Evolutionary conservation across 1,140 invertebrate genomes (phyloP).

Genomic region (Dreissena polymorpha): DNA sequence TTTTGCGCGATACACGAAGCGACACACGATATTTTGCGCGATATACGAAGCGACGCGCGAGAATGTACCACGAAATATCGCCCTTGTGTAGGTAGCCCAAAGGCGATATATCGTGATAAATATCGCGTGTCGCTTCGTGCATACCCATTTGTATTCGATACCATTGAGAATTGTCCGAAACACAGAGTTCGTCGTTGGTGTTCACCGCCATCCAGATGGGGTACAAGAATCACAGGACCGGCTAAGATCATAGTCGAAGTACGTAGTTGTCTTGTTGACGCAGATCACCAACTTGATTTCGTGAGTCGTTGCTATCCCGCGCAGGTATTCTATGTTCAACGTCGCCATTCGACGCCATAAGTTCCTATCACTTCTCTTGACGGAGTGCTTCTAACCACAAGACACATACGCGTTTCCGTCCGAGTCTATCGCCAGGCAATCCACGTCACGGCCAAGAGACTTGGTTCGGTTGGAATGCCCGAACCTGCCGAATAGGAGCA

Average conservation of each 20-base stretch:
- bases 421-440: constrained; percentile 56
- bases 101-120: too few relatives aligned
- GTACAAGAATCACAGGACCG: constrained; percentile 56
- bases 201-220: constrained; percentile 59
- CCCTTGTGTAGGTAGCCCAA: too few relatives aligned
- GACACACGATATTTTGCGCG: too few relatives aligned
- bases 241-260: constrained; percentile 55
- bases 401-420: constrained; percentile 52
- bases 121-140: too few relatives aligned
- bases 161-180: constrained; percentile 66
- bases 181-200: constrained; percentile 59
- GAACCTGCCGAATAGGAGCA: constrained; percentile 38
- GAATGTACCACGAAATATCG: too few relatives aligned
- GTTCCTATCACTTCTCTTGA: constrained; percentile 54
- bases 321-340: constrained; percentile 49
- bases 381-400: constrained; percentile 57
- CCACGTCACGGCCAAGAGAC: constrained; percentile 53
- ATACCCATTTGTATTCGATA: too few relatives aligned
- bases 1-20: too few relatives aligned
- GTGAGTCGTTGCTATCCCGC: constrained; percentile 48
- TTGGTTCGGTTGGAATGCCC: constrained; percentile 31
- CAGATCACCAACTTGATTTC: constrained; percentile 52
- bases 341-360: constrained; percentile 50
- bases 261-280: constrained; percentile 51
- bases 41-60: too few relatives aligned